Evolutionary conservation across 2,888 invertebrate genomes (phyloP), one percentile per base, ranked within the genome.

Genomic region (Diarsia dahlii): DNA sequence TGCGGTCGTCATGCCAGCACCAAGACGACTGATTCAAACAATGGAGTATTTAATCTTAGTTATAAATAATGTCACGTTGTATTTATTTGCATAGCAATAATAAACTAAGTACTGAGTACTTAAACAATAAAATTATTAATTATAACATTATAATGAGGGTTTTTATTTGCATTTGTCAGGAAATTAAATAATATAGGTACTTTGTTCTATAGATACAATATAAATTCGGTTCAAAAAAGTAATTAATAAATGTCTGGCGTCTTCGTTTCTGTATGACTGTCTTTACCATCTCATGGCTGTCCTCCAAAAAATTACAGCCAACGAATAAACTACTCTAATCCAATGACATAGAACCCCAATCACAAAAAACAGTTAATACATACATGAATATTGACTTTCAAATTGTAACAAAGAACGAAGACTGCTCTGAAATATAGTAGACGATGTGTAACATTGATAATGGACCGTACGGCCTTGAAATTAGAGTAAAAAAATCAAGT

Each of bases 401-500:
- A 82, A 75, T 74, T 77, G 46, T 71, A 81, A 81, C 84, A 85
- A 88, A 86, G 84, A 81, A 65, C 62, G 63, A 68, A 76, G 50
- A 76, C 58, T 79, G 78, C 75, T 74, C 74, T 84, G 65, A 74
- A 74, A 71, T 71, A 78, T 65, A 60, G 64, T 72, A 71, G 71
- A 80, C 68, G 58, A 54, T n/a, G 62, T 66, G 46, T 69, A 52
- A 60, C 46, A 74, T 62, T 71, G 77, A 87, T 81, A 78, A 79
- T 86, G 72, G 60, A 83, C 86, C 81, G 81, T 90, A 84, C 62
- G 50, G 71, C 84, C 86, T 89, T 88, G 87, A 87, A 80, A 87
- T 83, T 91, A 90, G 72, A 89, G 89, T 90, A 78, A 84, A 88
- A 84, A 90, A 84, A 90, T 90, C 89, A 76, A 84, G 68, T 48